Conservation (phyloP, 1,140 invertebrate genomes). For the Cecropterus lyciades region DNA sequence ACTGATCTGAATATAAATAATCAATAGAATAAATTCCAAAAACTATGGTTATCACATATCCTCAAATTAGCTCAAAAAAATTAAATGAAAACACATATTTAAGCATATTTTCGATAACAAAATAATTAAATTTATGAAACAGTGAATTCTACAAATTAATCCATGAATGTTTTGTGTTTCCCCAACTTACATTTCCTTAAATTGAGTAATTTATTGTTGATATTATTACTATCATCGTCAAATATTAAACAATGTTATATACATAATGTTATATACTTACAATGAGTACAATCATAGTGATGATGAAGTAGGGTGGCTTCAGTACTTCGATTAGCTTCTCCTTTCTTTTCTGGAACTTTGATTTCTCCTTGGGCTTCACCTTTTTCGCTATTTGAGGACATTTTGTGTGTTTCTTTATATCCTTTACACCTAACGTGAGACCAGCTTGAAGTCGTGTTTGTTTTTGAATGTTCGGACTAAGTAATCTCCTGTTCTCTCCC, state of each 20-base stretch:
- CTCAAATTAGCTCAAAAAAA: too few relatives aligned
- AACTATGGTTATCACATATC: too few relatives aligned
- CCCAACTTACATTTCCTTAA: not conserved
- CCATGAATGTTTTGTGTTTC: not conserved
- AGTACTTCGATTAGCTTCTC: constrained; percentile 59
- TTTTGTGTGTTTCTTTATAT: constrained; percentile 51
- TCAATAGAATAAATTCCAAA: too few relatives aligned
- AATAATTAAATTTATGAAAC: too few relatives aligned
- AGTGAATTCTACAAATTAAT: too few relatives aligned
- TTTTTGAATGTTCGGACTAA: constrained; percentile 43
- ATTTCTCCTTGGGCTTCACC: constrained; percentile 51
- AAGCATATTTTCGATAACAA: too few relatives aligned
- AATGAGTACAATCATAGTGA: constrained; percentile 64
- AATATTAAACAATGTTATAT: not conserved
- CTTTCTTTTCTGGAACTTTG: constrained; percentile 65
- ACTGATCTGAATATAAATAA: too few relatives aligned
- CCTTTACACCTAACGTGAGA: constrained; percentile 59
- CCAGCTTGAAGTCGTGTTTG: constrained; percentile 57
- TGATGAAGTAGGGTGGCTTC: constrained; percentile 70
- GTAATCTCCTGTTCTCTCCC: constrained; percentile 60
- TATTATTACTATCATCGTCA: too few relatives aligned
- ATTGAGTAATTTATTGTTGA: too few relatives aligned
- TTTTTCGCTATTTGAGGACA: constrained; percentile 44
- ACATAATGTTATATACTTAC: constrained; percentile 52
- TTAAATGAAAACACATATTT: too few relatives aligned